phyloP scores from a whole-genome alignment of 2,888 invertebrate species.

The Gandaritis pyraliata region DNA sequence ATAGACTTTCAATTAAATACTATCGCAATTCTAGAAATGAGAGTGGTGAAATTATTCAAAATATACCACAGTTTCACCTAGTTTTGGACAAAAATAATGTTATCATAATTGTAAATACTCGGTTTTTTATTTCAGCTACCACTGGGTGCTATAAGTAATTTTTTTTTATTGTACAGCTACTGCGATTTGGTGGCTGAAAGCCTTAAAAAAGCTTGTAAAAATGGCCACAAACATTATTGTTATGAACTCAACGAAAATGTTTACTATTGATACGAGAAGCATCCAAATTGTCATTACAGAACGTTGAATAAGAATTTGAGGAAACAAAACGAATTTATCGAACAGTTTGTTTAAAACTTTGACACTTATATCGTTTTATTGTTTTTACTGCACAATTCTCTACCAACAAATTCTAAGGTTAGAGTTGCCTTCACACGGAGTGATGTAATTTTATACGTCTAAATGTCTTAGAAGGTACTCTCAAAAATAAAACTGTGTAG shows the following conservation, averaged over 20 bases:
- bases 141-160: no score
- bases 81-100: no score
- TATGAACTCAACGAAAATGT: neutral
- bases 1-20: constrained; percentile 3
- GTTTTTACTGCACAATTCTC: neutral
- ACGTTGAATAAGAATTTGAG: neutral
- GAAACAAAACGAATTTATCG: neutral
- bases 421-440: neutral
- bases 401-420: neutral
- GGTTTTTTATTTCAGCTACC: no score
- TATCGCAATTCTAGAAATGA: neutral
- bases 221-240: no score
- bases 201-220: no score
- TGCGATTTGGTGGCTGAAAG: no score
- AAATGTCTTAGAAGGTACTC: no score
- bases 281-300: neutral
- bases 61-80: neutral
- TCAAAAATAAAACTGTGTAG: no score
- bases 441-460: neutral
- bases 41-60: neutral
- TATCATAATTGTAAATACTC: no score
- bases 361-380: neutral
- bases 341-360: neutral
- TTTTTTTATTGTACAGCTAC: no score
- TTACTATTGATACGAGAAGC: no score